These are phyloP conservation scores for Gymnogyps californianus DNA, from an alignment of 2,113 vertebrate species.

Conservation along the genomic window DNA sequence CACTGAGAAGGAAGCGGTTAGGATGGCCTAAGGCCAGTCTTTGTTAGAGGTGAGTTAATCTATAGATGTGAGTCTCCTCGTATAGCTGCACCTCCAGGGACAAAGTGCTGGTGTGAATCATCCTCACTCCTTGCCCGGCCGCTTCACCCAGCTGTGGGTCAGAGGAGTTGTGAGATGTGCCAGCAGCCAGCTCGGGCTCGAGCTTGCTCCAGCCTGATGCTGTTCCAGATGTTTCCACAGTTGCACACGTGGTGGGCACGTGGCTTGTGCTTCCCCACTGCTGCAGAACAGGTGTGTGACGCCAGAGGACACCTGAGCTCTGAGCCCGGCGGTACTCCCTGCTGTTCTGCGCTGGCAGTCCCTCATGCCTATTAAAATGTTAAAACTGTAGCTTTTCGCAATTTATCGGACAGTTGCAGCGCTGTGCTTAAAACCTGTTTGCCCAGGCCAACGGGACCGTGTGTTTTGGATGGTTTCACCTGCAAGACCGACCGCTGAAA, in stretches of 20 bases:
- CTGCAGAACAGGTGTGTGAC: neutral
- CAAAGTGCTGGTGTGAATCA: neutral
- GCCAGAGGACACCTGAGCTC: neutral
- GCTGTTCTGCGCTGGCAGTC: neutral
- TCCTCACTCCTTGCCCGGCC: fast-evolving
- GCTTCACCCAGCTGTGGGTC: neutral
- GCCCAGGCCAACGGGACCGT: fast-evolving
- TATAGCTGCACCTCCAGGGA: neutral
- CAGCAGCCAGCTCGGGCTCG: neutral
- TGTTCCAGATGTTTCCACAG: neutral
- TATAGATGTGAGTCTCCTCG: neutral
- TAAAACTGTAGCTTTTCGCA: fast-evolving
- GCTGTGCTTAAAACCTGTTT: fast-evolving
- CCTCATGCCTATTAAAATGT: fast-evolving
- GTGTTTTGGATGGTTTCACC: fast-evolving
- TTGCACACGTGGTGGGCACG: neutral
- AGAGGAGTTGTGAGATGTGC: neutral
- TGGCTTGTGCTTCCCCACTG: neutral
- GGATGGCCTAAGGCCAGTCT: neutral
- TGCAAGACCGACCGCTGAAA: neutral
- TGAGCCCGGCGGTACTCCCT: fast-evolving
- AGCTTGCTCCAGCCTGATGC: neutral
- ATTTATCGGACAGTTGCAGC: fast-evolving
- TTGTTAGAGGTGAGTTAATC: neutral
- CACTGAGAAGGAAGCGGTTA: neutral